Percentiles rank a stretch among this genome's conserved stretches.
Evolutionary conservation across 2,797 vertebrate genomes (phyloP).

Genomic region (Clamator glandarius): DNA sequence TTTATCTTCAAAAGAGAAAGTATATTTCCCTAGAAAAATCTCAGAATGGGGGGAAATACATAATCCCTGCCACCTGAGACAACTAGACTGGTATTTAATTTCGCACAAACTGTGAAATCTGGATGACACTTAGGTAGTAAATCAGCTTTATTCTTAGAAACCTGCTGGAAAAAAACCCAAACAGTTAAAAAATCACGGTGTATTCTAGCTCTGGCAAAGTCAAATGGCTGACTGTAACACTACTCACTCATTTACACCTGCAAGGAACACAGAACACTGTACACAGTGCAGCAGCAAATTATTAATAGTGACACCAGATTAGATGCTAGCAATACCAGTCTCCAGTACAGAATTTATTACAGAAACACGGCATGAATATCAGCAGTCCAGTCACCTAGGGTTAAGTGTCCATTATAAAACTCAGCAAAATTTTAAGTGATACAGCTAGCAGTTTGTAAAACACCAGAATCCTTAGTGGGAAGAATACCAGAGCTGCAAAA

Average conservation of each 20-base stretch:
- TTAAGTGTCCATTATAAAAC: not conserved
- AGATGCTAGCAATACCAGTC: not conserved
- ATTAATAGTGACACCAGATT: not conserved
- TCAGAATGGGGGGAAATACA: not conserved
- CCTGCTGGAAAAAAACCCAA: not conserved
- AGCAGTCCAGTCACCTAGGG: not conserved
- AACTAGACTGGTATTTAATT: not conserved
- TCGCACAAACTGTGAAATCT: not conserved
- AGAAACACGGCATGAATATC: not conserved
- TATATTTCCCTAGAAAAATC: conserved; percentile 40
- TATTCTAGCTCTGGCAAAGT: not conserved
- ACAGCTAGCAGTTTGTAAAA: not conserved
- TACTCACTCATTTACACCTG: not conserved
- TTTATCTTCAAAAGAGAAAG: conserved; percentile 51
- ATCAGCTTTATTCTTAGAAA: not conserved
- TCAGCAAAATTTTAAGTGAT: not conserved
- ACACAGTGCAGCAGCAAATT: not conserved
- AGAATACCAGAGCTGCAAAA: not conserved
- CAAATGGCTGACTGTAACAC: not conserved
- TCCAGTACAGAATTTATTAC: not conserved
- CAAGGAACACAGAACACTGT: not conserved
- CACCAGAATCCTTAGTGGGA: not conserved
- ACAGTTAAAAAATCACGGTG: not conserved
- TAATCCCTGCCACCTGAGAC: not conserved
- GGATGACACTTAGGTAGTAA: not conserved